Evolutionary conservation across 2,113 vertebrate species (phyloP).

Genomic region (Rhea pennata): DNA sequence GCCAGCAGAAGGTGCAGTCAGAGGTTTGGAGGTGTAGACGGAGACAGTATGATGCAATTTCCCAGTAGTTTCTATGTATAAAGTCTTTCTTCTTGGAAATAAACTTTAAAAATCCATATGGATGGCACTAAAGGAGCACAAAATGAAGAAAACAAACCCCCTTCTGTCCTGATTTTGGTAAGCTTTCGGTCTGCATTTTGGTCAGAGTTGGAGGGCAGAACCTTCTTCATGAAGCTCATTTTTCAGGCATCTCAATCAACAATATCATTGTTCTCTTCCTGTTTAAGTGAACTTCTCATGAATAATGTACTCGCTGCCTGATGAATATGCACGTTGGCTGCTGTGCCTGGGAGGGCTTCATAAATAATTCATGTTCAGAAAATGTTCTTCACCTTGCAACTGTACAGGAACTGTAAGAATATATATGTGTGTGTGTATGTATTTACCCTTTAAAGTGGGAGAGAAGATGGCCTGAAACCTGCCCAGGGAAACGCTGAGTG

Average conservation of each 20-base stretch:
- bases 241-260: slow-evolving; percentile 59
- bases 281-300: slow-evolving; percentile 64
- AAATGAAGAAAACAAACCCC: neutral
- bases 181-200: neutral
- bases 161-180: neutral
- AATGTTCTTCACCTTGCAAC: slow-evolving; percentile 73
- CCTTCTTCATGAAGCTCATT: neutral
- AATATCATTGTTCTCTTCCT: slow-evolving; percentile 62
- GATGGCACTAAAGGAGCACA: too few relatives aligned
- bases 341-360: slow-evolving; percentile 68
- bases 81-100: neutral
- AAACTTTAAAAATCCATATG: accelerated
- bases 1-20: neutral
- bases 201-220: neutral
- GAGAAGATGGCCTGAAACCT: neutral
- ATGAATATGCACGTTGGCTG: slow-evolving; percentile 77
- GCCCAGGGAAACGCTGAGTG: neutral
- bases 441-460: slow-evolving; percentile 56
- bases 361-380: slow-evolving; percentile 78
- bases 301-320: slow-evolving; percentile 73
- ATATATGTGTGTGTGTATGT: neutral
- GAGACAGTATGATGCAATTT: neutral
- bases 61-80: accelerated
- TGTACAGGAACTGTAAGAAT: neutral
- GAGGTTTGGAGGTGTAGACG: neutral